Base-by-base conservation (phyloP, 2,888 invertebrate species). In the Catocala sponsa region DNA sequence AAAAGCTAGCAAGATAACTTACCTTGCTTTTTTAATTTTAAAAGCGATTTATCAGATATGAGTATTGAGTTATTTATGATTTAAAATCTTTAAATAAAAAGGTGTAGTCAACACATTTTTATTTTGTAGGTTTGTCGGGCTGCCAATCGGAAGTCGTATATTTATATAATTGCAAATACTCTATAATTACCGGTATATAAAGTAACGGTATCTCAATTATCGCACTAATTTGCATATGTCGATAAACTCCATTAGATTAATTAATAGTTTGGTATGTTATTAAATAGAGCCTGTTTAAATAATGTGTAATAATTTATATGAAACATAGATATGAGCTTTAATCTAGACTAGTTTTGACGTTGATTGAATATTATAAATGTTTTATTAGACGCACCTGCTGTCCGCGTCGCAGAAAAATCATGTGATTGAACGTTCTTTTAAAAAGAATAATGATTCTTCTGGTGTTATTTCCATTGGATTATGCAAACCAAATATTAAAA, bases 181-280 rank as follows among this genome's bases (percentile, higher is more conserved):
- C 51, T 25, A 35, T 48, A 42, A 55, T 63, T 56, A 57, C n/a
- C 10, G 9, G 42, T 54, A 38, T 38, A 47, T 33, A 32, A 53
- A 44, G 13, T 61, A 56, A 35, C 47, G 56, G 56, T 51, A 47
- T 35, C 33, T 43, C 41, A 41, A 58, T 59, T 65, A 61, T 55
- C 41, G n/a, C 41, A 15, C 38, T 47, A 10, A 67, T 67, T 67
- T 57, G 53, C 67, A 67, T 67, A 67, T n/a, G 55, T 46, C 63
- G 55, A 67, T 64, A 59, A 64, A 63, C 58, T 55, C 50, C 11
- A 59, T 67, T 54, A 58, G 10, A 55, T 51, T 44, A 65, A 65
- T 59, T 59, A 52, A 63, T 46, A 57, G 44, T 53, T 54, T 50
- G 13, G 42, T 42, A 46, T 54, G 35, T 25, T 25, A 46, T 10